Conservation (phyloP, 2,888 invertebrate species). For the Andrena marginata region DNA sequence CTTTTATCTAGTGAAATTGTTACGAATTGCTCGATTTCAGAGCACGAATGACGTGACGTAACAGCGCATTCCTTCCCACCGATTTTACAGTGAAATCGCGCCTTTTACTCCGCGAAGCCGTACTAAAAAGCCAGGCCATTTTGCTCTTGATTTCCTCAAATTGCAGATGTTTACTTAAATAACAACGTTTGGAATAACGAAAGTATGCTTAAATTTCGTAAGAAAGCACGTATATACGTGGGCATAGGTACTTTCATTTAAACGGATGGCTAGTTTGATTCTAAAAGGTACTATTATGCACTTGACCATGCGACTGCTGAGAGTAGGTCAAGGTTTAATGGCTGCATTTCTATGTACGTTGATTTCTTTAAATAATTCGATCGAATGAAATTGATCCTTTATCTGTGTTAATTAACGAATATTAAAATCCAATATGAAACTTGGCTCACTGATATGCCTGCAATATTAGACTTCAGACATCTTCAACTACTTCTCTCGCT, state of each 20-base stretch:
- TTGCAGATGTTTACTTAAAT: not conserved
- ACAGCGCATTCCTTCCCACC: slow-evolving; percentile 46
- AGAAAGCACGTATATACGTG: not conserved
- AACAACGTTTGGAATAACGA: not conserved
- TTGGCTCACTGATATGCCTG: too few species aligned
- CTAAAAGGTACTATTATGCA: slow-evolving; percentile 63
- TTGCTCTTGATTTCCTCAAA: slow-evolving; percentile 8
- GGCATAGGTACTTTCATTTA: slow-evolving; percentile 58
- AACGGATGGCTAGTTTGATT: slow-evolving; percentile 49
- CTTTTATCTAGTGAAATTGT: not conserved
- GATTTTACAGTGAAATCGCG: slow-evolving; percentile 56
- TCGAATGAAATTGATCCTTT: too few species aligned
- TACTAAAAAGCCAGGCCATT: not conserved
- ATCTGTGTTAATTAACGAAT: too few species aligned
- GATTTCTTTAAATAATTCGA: not conserved
- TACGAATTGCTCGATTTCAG: not conserved
- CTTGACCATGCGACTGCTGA: slow-evolving; percentile 55
- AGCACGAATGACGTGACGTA: slow-evolving; percentile 35
- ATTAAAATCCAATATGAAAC: too few species aligned
- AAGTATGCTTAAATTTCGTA: not conserved
- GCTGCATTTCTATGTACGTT: slow-evolving; percentile 22
- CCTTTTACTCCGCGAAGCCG: slow-evolving; percentile 32
- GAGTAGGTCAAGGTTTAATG: slow-evolving; percentile 67
- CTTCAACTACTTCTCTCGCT: too few species aligned
- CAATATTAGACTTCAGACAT: too few species aligned